Evolutionary conservation across 2,797 vertebrate species (phyloP).

Genomic region (Melanotaenia parkinsoni): DNA sequence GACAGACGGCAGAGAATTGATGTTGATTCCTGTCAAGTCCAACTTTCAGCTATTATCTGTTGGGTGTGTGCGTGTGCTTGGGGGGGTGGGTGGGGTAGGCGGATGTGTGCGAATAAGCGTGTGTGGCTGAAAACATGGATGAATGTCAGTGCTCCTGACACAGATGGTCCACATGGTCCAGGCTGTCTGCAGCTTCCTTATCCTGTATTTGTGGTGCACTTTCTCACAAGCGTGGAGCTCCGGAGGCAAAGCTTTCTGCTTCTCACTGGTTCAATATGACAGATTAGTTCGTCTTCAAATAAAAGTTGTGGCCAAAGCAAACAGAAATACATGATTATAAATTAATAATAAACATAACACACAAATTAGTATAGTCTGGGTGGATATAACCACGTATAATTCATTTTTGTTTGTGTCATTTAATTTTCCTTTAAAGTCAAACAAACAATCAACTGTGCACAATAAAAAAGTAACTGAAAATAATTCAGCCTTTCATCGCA

Average conservation of each 20-base stretch:
- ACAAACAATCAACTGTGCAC: no score
- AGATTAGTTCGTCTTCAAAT: not conserved
- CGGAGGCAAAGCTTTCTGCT: not conserved
- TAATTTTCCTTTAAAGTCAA: no score
- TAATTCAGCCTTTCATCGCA: no score
- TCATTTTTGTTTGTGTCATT: no score
- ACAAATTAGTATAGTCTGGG: no score
- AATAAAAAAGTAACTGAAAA: no score
- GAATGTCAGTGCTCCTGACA: constrained; percentile 41
- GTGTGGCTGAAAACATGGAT: constrained; percentile 32
- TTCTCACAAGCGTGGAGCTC: constrained; percentile 24
- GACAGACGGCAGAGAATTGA: constrained; percentile 78
- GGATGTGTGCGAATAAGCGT: constrained; percentile 8
- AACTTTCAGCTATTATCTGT: constrained; percentile 95
- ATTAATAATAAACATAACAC: no score
- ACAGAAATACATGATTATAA: not conserved
- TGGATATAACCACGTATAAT: no score
- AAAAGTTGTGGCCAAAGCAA: not conserved
- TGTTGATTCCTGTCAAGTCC: constrained; percentile 96
- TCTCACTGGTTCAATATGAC: not conserved
- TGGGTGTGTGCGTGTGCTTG: constrained; percentile 21
- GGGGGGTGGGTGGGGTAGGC: constrained; percentile 21
- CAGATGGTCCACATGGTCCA: constrained; percentile 51
- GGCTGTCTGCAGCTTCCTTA: constrained; percentile 30
- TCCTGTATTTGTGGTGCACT: constrained; percentile 19